Evolutionary conservation across 2,888 invertebrate genomes (phyloP).

Genomic region (Lymantria monacha): DNA sequence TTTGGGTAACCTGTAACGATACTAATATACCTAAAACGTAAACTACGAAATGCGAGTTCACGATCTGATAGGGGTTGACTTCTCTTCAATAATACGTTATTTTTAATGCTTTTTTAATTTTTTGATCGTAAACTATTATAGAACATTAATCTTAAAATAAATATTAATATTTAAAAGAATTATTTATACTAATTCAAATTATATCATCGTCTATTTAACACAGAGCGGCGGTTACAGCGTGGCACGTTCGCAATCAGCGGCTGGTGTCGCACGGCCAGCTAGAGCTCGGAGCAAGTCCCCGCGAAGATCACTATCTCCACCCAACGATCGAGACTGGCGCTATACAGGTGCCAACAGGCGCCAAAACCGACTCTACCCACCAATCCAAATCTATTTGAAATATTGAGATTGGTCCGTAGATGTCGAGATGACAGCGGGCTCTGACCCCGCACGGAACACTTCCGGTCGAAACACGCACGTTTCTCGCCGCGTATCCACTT

Average conservation of each 20-base stretch:
- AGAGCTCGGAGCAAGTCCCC: conserved; percentile 91
- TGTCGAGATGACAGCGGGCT: conserved; percentile 47
- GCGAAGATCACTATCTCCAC: conserved; percentile 91
- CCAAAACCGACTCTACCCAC: conserved; percentile 42
- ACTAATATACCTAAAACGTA: too few relatives aligned
- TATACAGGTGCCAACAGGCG: conserved; percentile 79
- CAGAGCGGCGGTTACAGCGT: conserved; percentile 71
- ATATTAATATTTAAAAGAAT: too few relatives aligned
- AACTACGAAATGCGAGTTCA: too few relatives aligned
- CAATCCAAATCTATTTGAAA: conserved; percentile 25
- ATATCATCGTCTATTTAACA: background rate
- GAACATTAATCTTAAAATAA: too few relatives aligned
- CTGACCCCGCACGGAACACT: conserved; percentile 80
- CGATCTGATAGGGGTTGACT: too few relatives aligned
- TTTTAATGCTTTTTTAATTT: too few relatives aligned
- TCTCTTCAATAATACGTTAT: too few relatives aligned
- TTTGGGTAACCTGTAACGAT: too few relatives aligned
- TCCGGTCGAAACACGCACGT: conserved; percentile 67
- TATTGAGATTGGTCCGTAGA: conserved; percentile 46
- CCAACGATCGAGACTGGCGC: conserved; percentile 84
- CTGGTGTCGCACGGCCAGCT: conserved; percentile 80
- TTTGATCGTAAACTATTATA: too few relatives aligned
- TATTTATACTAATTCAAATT: too few relatives aligned
- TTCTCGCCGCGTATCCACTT: conserved; percentile 65
- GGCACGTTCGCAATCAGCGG: conserved; percentile 94